Percentiles rank a stretch among this genome's conserved stretches.
phyloP scores from a whole-genome alignment of 2,113 vertebrate species.

The Chascanopsetta lugubris region DNA sequence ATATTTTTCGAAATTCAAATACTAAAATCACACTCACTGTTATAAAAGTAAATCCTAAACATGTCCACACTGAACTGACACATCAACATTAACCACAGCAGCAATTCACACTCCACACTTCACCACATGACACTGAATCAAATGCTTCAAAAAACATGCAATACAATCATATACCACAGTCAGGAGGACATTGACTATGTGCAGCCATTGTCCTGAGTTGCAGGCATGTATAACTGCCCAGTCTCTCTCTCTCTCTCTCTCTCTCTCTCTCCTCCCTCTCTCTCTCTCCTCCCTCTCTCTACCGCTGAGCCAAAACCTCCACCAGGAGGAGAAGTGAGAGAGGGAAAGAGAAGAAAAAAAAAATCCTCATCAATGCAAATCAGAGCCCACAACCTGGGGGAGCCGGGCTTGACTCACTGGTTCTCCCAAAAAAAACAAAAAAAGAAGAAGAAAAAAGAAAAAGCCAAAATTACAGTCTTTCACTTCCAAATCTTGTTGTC shows the following conservation, averaged over 20 bases:
- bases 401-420: conserved; percentile 81
- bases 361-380: conserved; percentile 90
- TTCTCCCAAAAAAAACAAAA: conserved; percentile 63
- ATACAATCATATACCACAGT: conserved; percentile 59
- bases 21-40: too few species aligned
- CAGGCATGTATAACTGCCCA: conserved; percentile 50
- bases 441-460: conserved; percentile 51
- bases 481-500: conserved; percentile 81
- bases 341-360: conserved; percentile 49
- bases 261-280: conserved; percentile 52
- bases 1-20: too few species aligned
- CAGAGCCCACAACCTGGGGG: conserved; percentile 79
- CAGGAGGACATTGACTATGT: conserved; percentile 56
- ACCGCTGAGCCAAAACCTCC: conserved; percentile 59
- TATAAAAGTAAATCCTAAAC: not conserved
- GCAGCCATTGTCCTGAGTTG: conserved; percentile 63
- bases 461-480: conserved; percentile 75
- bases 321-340: conserved; percentile 43
- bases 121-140: conserved; percentile 12
- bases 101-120: conserved; percentile 2
- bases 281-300: conserved; percentile 54
- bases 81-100: conserved; percentile 1
- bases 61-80: conserved; percentile 14
- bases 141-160: conserved; percentile 51
- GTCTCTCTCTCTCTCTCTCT: conserved; percentile 53